These are phyloP conservation scores for Catharus ustulatus DNA, from an alignment of 2,797 vertebrate species.

Conservation along the genomic window DNA sequence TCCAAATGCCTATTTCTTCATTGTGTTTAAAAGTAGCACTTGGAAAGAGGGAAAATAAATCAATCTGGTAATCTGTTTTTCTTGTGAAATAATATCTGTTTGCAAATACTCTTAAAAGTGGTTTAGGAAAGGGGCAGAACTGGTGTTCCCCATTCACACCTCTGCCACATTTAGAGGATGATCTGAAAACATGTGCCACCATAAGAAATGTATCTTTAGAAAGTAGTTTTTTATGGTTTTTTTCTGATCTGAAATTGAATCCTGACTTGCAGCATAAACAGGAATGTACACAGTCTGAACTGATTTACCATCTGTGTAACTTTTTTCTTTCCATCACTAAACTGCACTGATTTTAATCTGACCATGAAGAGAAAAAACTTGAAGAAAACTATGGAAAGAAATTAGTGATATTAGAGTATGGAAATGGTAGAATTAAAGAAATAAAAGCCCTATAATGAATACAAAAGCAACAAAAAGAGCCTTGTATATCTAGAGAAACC, in stretches of 20 bases:
- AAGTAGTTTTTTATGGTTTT: neutral
- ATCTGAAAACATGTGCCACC: neutral
- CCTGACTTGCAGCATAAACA: neutral
- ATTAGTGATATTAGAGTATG: neutral
- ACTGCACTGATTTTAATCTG: neutral
- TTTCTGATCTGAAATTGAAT: neutral
- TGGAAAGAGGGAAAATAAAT: conserved; percentile 1
- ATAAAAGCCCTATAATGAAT: neutral
- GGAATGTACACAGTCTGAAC: neutral
- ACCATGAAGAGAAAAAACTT: neutral
- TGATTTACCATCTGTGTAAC: neutral
- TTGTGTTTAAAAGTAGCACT: neutral
- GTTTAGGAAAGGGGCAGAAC: neutral
- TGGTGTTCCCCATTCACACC: neutral
- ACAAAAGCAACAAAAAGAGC: neutral
- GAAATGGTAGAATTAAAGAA: neutral
- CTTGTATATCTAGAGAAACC: neutral
- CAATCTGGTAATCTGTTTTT: conserved; percentile 15
- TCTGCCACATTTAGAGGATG: neutral
- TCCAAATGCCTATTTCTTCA: conserved; percentile 21
- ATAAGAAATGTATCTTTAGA: neutral
- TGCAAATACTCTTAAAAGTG: neutral
- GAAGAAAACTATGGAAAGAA: neutral
- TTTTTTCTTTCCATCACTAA: neutral
- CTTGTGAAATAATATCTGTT: conserved; percentile 25